phyloP scores from a whole-genome alignment of 2,888 invertebrate genomes.

The Meghimatium bilineatum region DNA sequence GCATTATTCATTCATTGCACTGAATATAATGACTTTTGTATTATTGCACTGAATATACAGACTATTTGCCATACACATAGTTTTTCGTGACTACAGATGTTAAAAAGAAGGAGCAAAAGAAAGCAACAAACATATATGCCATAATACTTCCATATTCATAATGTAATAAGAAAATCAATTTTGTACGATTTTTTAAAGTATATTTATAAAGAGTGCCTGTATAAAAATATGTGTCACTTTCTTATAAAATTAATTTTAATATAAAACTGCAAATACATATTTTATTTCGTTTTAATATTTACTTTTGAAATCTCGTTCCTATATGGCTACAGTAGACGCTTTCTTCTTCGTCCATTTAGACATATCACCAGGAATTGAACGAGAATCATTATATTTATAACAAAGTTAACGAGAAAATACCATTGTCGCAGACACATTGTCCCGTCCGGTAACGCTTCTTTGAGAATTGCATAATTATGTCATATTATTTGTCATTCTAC shows the following conservation, averaged over 20 bases:
- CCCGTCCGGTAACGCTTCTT: too few species aligned
- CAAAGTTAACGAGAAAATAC: too few species aligned
- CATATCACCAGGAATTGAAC: neutral
- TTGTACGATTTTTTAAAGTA: neutral
- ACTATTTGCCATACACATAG: neutral
- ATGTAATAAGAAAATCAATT: neutral
- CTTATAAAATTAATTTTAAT: neutral
- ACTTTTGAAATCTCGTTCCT: slow-evolving; percentile 35
- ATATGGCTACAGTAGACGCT: slow-evolving; percentile 36
- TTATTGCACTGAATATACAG: neutral
- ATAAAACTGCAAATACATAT: neutral
- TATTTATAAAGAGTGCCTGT: neutral
- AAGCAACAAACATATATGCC: neutral
- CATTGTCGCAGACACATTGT: too few species aligned
- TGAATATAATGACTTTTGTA: neutral
- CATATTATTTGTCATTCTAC: too few species aligned
- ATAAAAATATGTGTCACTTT: too few species aligned
- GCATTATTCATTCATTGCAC: neutral
- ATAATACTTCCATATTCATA: neutral
- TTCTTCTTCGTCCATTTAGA: neutral
- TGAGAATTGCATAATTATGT: too few species aligned
- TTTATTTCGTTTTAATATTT: neutral
- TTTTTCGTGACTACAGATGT: neutral
- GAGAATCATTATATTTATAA: too few species aligned
- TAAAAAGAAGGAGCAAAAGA: neutral